Percentiles rank a stretch among this genome's conserved stretches.
Evolutionary conservation across 1,140 invertebrate genomes (phyloP).

Genomic region (Drosophila obscura): DNA sequence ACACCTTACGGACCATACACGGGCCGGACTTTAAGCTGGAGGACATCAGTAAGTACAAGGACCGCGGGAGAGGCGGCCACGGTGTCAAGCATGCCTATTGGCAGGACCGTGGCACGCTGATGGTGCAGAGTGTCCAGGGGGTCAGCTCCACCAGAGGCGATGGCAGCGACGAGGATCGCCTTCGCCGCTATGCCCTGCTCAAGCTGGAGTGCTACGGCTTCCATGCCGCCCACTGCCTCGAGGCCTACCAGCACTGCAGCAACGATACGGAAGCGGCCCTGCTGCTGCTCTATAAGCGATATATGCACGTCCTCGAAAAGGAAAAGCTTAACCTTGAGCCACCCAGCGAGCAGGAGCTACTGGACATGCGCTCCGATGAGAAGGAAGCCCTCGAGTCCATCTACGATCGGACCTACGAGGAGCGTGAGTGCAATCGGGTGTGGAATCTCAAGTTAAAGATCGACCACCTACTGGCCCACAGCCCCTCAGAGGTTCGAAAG

Average conservation of each 20-base stretch:
- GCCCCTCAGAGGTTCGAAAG: conserved; percentile 85
- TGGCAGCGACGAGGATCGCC: conserved; percentile 82
- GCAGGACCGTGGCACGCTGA: conserved; percentile 89
- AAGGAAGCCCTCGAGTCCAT: conserved; percentile 90
- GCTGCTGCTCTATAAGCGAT: conserved; percentile 88
- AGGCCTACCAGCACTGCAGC: conserved; percentile 87
- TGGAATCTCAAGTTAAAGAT: conserved; percentile 88
- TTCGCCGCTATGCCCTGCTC: conserved; percentile 88
- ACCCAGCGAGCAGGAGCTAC: conserved; percentile 84
- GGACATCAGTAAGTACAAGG: conserved; percentile 86
- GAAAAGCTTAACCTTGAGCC: conserved; percentile 40
- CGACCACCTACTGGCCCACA: conserved; percentile 87
- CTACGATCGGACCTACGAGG: conserved; percentile 88
- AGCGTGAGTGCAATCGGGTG: conserved; percentile 87
- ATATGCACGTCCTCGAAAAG: conserved; percentile 78
- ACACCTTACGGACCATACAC: conserved; percentile 89
- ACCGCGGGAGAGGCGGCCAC: conserved; percentile 87
- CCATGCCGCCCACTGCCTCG: conserved; percentile 88
- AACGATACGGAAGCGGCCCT: conserved; percentile 88
- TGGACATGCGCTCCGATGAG: conserved; percentile 88
- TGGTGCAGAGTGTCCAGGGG: conserved; percentile 88
- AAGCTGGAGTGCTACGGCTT: conserved; percentile 90
- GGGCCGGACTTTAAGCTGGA: conserved; percentile 87
- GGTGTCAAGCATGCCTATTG: conserved; percentile 89
- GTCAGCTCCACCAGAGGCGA: conserved; percentile 85